A percentile compares a stretch with the other conserved stretches of the same genome.
Evolutionary conservation across 2,797 vertebrate species (phyloP).

Genomic region (Acridotheres tristis): DNA sequence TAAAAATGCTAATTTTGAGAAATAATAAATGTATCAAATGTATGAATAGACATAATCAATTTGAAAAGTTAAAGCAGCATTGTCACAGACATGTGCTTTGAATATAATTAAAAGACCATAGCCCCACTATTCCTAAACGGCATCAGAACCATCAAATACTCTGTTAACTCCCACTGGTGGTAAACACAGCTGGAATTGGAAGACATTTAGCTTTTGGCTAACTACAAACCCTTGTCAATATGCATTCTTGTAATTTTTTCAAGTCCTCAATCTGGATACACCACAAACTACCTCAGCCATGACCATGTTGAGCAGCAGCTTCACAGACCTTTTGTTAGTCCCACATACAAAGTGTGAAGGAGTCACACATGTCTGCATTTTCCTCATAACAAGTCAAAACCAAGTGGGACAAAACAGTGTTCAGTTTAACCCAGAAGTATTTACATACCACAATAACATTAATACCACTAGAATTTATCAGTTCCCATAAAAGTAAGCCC

Average conservation of each 20-base stretch:
- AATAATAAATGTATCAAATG: not conserved
- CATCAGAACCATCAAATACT: not conserved
- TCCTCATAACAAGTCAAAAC: not conserved
- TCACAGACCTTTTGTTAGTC: not conserved
- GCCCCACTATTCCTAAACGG: not conserved
- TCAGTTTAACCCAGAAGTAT: not conserved
- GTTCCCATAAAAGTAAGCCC: not conserved
- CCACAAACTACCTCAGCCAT: not conserved
- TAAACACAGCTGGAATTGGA: not conserved
- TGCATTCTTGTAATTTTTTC: not conserved
- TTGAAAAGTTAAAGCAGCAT: not conserved
- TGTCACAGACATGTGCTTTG: not conserved
- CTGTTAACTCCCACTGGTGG: accelerated
- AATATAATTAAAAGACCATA: not conserved
- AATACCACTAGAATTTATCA: not conserved
- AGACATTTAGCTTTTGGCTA: not conserved
- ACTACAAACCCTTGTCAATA: not conserved
- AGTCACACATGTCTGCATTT: accelerated
- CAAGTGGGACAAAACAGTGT: not conserved
- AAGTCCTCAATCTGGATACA: not conserved
- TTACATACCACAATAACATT: not conserved
- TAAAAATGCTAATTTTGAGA: not conserved
- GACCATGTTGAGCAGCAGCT: accelerated
- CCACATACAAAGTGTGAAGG: not conserved
- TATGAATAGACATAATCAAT: not conserved